These are phyloP conservation scores for Phoxinus dragarum DNA, from an alignment of 2,797 vertebrate genomes.

Conservation along the genomic window DNA sequence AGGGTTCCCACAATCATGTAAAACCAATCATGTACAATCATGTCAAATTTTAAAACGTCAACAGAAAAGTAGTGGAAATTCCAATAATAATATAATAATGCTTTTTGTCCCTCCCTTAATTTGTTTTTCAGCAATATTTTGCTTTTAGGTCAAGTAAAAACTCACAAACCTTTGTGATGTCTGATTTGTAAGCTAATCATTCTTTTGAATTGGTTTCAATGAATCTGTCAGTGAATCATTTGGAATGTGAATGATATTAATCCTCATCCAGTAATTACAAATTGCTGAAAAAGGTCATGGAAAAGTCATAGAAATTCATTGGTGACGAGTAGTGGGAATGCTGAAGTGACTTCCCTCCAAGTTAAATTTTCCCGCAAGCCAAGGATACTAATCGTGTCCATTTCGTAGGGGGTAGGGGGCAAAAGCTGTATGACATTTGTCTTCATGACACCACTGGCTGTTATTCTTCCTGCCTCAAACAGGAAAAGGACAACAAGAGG, in stretches of 20 bases:
- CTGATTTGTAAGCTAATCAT: background rate
- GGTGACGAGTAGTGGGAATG: background rate
- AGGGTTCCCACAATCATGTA: background rate
- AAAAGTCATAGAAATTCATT: background rate
- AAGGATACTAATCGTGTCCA: slow-evolving; percentile 1
- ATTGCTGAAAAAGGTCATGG: background rate
- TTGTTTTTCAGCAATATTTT: background rate
- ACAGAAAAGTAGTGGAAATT: background rate
- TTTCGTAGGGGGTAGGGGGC: background rate
- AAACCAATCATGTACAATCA: background rate
- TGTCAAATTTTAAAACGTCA: background rate
- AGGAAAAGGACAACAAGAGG: slow-evolving; percentile 32
- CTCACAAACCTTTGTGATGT: no score
- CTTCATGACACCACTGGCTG: slow-evolving; percentile 6
- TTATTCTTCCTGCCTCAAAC: slow-evolving; percentile 38
- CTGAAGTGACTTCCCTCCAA: background rate
- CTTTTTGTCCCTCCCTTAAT: background rate
- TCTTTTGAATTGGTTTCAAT: background rate
- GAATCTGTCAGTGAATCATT: background rate
- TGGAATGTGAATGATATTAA: background rate
- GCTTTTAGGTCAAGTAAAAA: background rate
- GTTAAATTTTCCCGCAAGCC: background rate
- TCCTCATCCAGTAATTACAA: background rate
- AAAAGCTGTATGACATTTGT: slow-evolving; percentile 26
- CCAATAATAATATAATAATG: background rate